A percentile compares a stretch with the other conserved stretches of the same genome.
Evolutionary conservation across 2,888 invertebrate species (phyloP).

Genomic region (Meandrusa payeni): DNA sequence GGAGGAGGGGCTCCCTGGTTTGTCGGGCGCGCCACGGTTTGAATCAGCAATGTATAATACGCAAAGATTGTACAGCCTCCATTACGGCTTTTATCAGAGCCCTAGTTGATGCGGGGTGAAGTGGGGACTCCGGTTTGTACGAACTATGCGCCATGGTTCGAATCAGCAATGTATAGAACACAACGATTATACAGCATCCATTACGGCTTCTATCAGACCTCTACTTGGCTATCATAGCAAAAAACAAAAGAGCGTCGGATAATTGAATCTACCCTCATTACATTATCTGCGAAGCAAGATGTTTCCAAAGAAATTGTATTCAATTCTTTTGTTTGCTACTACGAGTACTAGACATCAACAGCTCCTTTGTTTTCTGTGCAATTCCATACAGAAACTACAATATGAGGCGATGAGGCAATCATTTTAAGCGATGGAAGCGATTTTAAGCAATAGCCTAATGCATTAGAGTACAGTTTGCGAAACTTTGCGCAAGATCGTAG

Average conservation of each 20-base stretch:
- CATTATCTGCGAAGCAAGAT: conserved; percentile 64
- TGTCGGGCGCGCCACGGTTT: too few species aligned
- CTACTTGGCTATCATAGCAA: conserved; percentile 39
- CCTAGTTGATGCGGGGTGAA: conserved; percentile 42
- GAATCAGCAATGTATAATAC: too few species aligned
- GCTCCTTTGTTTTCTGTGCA: conserved; percentile 27
- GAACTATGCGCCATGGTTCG: conserved; percentile 62
- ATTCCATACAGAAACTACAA: conserved; percentile 3
- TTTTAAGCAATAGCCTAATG: too few species aligned
- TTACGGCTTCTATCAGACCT: conserved; percentile 61
- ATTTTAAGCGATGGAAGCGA: too few species aligned
- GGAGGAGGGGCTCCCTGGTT: too few species aligned
- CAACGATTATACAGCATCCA: conserved; percentile 72
- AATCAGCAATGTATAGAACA: conserved; percentile 69
- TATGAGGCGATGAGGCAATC: background rate
- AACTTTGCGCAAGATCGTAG: too few species aligned
- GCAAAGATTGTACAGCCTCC: too few species aligned
- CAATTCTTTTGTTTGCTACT: conserved; percentile 33
- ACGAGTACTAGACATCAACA: conserved; percentile 26
- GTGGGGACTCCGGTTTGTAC: conserved; percentile 75
- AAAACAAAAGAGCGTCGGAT: conserved; percentile 66
- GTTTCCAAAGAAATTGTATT: conserved; percentile 42
- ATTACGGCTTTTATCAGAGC: too few species aligned
- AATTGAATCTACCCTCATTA: conserved; percentile 75
- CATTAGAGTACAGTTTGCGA: too few species aligned